phyloP scores from a whole-genome alignment of 2,888 invertebrate species.

The Hoplodrina blanda region DNA sequence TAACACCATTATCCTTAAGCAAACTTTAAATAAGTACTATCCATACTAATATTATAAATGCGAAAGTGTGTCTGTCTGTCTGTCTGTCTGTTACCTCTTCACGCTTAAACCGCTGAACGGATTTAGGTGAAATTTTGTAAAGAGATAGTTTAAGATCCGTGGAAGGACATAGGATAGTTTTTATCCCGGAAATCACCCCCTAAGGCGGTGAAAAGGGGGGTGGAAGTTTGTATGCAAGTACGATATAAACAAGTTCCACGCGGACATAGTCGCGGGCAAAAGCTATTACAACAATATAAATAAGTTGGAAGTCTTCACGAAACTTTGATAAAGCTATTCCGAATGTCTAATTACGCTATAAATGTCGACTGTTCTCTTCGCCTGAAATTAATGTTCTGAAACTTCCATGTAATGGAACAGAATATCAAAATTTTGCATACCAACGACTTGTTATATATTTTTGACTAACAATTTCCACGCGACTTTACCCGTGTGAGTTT shows the following conservation, averaged over 20 bases:
- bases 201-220: no score
- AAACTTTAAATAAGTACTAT: slow-evolving; percentile 10
- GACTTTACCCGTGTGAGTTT: background rate
- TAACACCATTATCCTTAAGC: slow-evolving; percentile 7
- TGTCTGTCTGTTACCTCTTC: no score
- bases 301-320: slow-evolving; percentile 7
- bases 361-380: slow-evolving; percentile 35
- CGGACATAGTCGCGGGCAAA: no score
- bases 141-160: no score
- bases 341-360: slow-evolving; percentile 45
- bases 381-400: slow-evolving; percentile 36
- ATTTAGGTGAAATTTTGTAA: no score
- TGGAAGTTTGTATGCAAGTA: no score
- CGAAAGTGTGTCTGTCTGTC: no score
- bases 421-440: slow-evolving; percentile 39
- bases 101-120: no score
- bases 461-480: background rate
- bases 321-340: slow-evolving; percentile 45
- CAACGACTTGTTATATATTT: slow-evolving; percentile 13
- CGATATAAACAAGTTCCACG: no score
- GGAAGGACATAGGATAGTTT: no score
- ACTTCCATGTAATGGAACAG: slow-evolving; percentile 23
- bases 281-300: slow-evolving; percentile 22
- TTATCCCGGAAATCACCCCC: no score
- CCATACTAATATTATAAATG: no score